These are phyloP conservation scores for Leptinotarsa undecemlineata DNA, from an alignment of 1,140 invertebrate genomes.

Conservation along the genomic window DNA sequence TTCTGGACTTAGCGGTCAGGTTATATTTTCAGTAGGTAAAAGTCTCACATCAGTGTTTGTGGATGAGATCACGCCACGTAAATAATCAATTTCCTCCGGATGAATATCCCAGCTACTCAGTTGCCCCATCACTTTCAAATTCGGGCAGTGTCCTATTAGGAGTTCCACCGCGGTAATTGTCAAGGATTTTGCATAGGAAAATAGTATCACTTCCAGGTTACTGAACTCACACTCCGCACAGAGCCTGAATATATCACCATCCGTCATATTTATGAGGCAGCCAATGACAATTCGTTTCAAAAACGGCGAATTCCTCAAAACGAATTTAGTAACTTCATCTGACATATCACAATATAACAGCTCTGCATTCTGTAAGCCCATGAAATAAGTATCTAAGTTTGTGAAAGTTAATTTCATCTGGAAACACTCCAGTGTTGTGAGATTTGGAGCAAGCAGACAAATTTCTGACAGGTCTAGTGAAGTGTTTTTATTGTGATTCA, in stretches of 20 bases:
- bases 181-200: constrained; percentile 64
- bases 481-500: constrained; percentile 60
- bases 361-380: constrained; percentile 64
- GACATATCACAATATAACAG: constrained; percentile 65
- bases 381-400: constrained; percentile 62
- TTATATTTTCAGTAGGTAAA: constrained; percentile 32
- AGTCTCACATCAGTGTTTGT: constrained; percentile 51
- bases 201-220: constrained; percentile 65
- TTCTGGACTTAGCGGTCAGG: too few relatives aligned
- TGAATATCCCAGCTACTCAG: constrained; percentile 66
- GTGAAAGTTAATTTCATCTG: constrained; percentile 64
- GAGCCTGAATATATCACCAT: constrained; percentile 66
- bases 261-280: constrained; percentile 62
- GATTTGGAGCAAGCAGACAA: constrained; percentile 49
- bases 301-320: constrained; percentile 63
- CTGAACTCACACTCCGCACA: constrained; percentile 51
- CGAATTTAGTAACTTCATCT: constrained; percentile 60
- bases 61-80: constrained; percentile 59
- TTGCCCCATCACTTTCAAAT: constrained; percentile 64
- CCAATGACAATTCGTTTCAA: constrained; percentile 66
- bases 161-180: constrained; percentile 64
- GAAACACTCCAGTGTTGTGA: constrained; percentile 65
- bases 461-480: constrained; percentile 64
- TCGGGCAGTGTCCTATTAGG: constrained; percentile 66
- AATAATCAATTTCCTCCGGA: constrained; percentile 65